Evolutionary conservation across 2,888 invertebrate species (phyloP), one percentile per base, ranked within the genome.

Genomic region (Drosophila heteroneura): DNA sequence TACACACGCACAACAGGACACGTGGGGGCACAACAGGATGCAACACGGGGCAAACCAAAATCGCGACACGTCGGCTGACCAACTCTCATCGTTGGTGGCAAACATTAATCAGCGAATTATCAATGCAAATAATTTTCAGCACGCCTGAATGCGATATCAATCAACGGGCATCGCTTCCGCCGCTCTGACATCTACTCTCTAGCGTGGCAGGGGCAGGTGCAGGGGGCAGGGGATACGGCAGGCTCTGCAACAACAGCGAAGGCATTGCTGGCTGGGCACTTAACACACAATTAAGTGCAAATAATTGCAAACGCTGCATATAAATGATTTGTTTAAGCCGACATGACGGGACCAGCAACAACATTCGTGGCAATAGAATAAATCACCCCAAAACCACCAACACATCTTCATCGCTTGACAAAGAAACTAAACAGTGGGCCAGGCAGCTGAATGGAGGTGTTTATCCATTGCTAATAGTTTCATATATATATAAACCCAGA

Each of bases 241-340:
- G 47, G n/a, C 41, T n/a, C 9, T 14, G 14, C 47, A 26, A 61
- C 54, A 56, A 32, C 65, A 61, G 44, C 53, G 74, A 10, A 57
- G 60, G 61, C 82, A 80, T 69, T 82, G 67, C 84, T 64, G 74
- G 63, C 81, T 72, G 79, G 81, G 81, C 88, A 92, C 92, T 92
- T 92, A 92, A 92, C 92, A 92, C 92, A 90, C 92, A 92, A 92
- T 92, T 92, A 92, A 92, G 85, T 92, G 90, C 91, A 92, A 92
- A 92, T 92, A 92, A 92, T 92, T 92, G 90, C 91, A 83, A 80
- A 84, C 88, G 85, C 85, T 89, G 92, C 91, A 92, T 92, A 92
- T 87, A 91, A 92, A 92, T 91, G 92, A 92, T 92, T 92, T 92
- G 92, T 92, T 92, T 92, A 92, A 91, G 91, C 82, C 72, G 74